Percentiles rank a stretch among this genome's conserved stretches.
These are phyloP conservation scores for Bradysia coprophila DNA, from an alignment of 1,140 invertebrate species.

Conservation along the genomic window DNA sequence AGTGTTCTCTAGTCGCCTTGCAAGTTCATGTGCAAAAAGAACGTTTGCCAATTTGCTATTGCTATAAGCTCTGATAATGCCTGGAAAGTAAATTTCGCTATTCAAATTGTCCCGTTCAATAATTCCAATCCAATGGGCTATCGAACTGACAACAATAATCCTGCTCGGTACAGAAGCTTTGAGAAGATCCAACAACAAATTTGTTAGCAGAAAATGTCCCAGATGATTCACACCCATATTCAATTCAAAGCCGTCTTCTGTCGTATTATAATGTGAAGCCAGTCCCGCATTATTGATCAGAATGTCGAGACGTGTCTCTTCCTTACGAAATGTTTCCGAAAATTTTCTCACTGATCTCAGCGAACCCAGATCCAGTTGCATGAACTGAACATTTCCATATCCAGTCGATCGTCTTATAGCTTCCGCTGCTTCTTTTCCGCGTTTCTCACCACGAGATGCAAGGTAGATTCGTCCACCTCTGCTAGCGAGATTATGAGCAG, in stretches of 20 bases:
- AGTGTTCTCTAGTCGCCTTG: slow-evolving; percentile 31
- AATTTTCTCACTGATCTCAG: slow-evolving; percentile 47
- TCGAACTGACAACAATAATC: slow-evolving; percentile 23
- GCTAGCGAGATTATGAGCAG: slow-evolving; percentile 36
- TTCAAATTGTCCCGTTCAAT: slow-evolving; percentile 55
- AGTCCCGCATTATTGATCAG: slow-evolving; percentile 86
- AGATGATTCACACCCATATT: slow-evolving; percentile 62
- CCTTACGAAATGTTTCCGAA: slow-evolving; percentile 30
- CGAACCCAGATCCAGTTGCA: slow-evolving; percentile 57
- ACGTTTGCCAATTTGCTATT: slow-evolving; percentile 62
- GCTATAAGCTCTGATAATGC: slow-evolving; percentile 35
- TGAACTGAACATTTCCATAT: slow-evolving; percentile 59
- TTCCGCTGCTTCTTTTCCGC: slow-evolving; percentile 46
- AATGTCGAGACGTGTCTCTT: slow-evolving; percentile 49
- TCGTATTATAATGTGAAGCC: slow-evolving; percentile 41
- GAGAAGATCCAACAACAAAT: slow-evolving; percentile 43
- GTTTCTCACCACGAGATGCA: slow-evolving; percentile 55
- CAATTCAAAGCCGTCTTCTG: slow-evolving; percentile 62
- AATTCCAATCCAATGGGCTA: slow-evolving; percentile 27
- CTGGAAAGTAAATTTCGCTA: slow-evolving; percentile 35
- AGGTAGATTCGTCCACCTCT: slow-evolving; percentile 45
- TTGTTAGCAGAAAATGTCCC: slow-evolving; percentile 73
- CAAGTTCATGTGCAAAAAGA: slow-evolving; percentile 47
- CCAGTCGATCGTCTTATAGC: slow-evolving; percentile 49
- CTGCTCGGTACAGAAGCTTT: slow-evolving; percentile 30